phyloP scores from a whole-genome alignment of 1,140 invertebrate species.

The Thaumetopoea pityocampa region DNA sequence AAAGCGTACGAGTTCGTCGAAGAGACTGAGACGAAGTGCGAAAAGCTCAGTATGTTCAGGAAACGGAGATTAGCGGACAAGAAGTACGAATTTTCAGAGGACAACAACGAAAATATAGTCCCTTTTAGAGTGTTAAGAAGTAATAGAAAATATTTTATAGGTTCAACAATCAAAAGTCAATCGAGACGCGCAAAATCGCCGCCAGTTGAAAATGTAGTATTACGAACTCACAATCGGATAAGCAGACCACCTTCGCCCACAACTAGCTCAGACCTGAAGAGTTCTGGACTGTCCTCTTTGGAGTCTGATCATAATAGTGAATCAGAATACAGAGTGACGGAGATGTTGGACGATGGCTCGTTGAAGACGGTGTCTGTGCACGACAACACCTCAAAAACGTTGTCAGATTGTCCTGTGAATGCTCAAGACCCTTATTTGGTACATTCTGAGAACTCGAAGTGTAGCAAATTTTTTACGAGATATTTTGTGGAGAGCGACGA shows the following conservation, averaged over 20 bases:
- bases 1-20: slow-evolving; percentile 92
- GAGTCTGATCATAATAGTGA: slow-evolving; percentile 62
- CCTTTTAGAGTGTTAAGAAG: slow-evolving; percentile 80
- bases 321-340: slow-evolving; percentile 68
- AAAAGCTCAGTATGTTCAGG: slow-evolving; percentile 88
- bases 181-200: slow-evolving; percentile 61
- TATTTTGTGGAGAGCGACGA: slow-evolving; percentile 74
- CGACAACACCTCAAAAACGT: slow-evolving; percentile 70
- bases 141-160: slow-evolving; percentile 73
- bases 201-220: slow-evolving; percentile 56
- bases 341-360: slow-evolving; percentile 73
- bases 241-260: slow-evolving; percentile 53
- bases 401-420: slow-evolving; percentile 66
- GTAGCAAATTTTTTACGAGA: slow-evolving; percentile 71
- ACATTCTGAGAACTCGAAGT: slow-evolving; percentile 72
- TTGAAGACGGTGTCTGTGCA: slow-evolving; percentile 70
- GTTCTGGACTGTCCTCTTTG: slow-evolving; percentile 30
- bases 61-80: slow-evolving; percentile 91
- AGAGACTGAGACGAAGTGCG: slow-evolving; percentile 85
- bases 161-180: slow-evolving; percentile 47
- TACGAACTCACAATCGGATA: slow-evolving; percentile 69
- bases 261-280: slow-evolving; percentile 47
- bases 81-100: slow-evolving; percentile 93
- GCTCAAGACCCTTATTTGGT: slow-evolving; percentile 71
- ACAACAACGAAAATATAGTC: slow-evolving; percentile 90